These are phyloP conservation scores for Chironex yamaguchii DNA, from an alignment of 30 jellyfish, hydroid and myxozoan genomes.

Conservation along the genomic window DNA sequence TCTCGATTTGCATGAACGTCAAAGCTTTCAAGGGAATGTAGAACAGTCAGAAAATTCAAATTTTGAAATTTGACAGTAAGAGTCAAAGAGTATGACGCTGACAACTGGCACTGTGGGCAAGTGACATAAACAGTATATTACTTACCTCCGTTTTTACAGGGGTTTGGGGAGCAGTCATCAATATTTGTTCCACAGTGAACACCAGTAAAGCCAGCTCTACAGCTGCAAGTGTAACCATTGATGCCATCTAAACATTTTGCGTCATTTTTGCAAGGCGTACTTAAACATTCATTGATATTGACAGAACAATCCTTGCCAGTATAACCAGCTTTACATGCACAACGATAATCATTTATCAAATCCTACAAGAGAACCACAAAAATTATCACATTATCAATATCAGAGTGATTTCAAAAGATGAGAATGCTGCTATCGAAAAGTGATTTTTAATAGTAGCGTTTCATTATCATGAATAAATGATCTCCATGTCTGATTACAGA, in stretches of 20 bases:
- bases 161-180: conserved; percentile 77
- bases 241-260: conserved; percentile 74
- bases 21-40: too few relatives aligned
- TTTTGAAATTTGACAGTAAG: too few relatives aligned
- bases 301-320: conserved; percentile 71
- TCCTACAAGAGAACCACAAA: conserved; percentile 37
- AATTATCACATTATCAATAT: background rate
- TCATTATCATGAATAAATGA: too few relatives aligned
- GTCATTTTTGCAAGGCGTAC: conserved; percentile 77
- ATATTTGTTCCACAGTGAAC: conserved; percentile 72
- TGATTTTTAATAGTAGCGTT: too few relatives aligned
- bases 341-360: conserved; percentile 57
- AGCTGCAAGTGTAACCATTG: conserved; percentile 71
- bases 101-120: too few relatives aligned
- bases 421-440: too few relatives aligned
- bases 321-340: conserved; percentile 76
- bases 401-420: too few relatives aligned
- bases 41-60: too few relatives aligned
- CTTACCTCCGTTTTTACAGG: conserved; percentile 75
- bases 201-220: conserved; percentile 91
- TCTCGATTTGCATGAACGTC: too few relatives aligned
- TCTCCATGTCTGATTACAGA: too few relatives aligned
- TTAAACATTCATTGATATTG: conserved; percentile 74
- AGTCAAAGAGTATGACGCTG: too few relatives aligned
- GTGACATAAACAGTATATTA: background rate